Evolutionary conservation across 2,797 vertebrate genomes (phyloP).

Genomic region (Danio choprae): DNA sequence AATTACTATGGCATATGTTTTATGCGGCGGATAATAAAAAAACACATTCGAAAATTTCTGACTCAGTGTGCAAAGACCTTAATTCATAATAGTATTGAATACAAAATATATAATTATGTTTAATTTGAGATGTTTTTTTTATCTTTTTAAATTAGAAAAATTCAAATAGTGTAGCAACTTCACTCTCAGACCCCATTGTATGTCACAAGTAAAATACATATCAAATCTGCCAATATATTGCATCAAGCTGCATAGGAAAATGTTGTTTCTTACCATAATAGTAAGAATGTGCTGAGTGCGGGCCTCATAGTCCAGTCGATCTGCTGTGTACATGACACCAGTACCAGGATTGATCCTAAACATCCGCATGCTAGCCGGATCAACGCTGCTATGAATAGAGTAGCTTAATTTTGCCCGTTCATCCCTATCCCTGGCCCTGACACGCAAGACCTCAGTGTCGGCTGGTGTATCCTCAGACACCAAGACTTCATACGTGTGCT

Average conservation of each 20-base stretch:
- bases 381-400: constrained; percentile 90
- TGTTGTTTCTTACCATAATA: constrained; percentile 84
- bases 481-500: constrained; percentile 86
- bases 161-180: background rate
- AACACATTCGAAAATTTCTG: no score
- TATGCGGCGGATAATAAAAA: no score
- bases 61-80: no score
- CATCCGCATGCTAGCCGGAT: constrained; percentile 90
- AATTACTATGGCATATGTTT: no score
- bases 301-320: constrained; percentile 91
- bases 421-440: constrained; percentile 88
- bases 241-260: background rate
- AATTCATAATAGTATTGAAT: no score
- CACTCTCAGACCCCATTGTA: background rate
- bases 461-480: constrained; percentile 88
- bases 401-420: constrained; percentile 92
- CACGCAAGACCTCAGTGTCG: constrained; percentile 88
- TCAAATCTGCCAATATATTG: background rate
- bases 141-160: background rate
- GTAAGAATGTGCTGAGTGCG: constrained; percentile 90
- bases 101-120: background rate
- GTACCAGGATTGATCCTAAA: constrained; percentile 92
- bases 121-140: background rate
- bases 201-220: background rate
- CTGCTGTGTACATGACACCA: constrained; percentile 86